phyloP scores from a whole-genome alignment of 1,140 invertebrate species.

The Brachystomella parvula region DNA sequence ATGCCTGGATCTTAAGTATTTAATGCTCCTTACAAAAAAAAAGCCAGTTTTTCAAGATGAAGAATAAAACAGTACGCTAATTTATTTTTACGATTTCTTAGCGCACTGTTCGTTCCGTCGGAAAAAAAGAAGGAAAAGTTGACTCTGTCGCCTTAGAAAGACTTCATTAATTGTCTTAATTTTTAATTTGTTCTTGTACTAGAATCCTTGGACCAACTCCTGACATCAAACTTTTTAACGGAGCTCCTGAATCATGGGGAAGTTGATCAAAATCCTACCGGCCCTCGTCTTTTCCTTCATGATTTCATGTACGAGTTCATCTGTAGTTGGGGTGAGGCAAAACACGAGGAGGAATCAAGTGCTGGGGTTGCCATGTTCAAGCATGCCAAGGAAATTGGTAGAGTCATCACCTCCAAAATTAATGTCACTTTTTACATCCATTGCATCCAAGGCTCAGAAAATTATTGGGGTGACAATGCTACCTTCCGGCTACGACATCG shows the following conservation, averaged over 20 bases:
- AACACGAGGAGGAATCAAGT: not conserved
- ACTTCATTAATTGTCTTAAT: not conserved
- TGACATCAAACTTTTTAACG: not conserved
- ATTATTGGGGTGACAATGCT: not conserved
- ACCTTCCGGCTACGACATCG: not conserved
- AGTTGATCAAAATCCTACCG: not conserved
- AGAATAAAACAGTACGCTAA: too few relatives aligned
- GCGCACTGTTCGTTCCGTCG: too few relatives aligned
- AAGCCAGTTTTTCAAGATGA: too few relatives aligned
- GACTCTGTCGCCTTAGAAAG: not conserved
- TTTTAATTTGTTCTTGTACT: not conserved
- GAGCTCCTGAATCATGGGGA: not conserved
- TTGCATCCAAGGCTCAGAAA: not conserved
- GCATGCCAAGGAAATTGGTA: not conserved
- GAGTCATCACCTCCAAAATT: not conserved
- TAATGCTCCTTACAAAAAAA: too few relatives aligned
- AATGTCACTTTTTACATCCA: not conserved
- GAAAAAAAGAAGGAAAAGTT: too few relatives aligned
- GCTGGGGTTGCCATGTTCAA: not conserved
- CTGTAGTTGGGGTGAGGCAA: not conserved
- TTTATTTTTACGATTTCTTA: too few relatives aligned
- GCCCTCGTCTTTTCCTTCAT: not conserved
- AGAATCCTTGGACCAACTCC: not conserved
- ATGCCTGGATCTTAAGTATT: too few relatives aligned
- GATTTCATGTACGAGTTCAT: not conserved